phyloP scores from a whole-genome alignment of 2,888 invertebrate genomes.

The Eupelmus urozonus region DNA sequence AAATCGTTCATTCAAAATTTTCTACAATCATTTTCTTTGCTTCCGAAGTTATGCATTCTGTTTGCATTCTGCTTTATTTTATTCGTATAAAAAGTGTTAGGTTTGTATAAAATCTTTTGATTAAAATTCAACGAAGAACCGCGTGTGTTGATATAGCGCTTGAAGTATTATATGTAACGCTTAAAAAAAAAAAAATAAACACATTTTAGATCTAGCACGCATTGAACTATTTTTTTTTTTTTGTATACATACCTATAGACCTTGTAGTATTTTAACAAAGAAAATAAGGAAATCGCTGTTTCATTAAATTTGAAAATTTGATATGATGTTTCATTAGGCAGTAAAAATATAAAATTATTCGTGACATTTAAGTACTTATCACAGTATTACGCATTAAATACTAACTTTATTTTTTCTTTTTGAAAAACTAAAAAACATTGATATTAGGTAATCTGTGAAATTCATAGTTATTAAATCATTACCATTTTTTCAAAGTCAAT shows the following conservation, averaged over 20 bases:
- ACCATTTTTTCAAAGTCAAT: constrained; percentile 39
- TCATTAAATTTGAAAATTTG: constrained; percentile 25
- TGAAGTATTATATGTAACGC: constrained; percentile 18
- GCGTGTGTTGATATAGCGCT: constrained; percentile 17
- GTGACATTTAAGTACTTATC: constrained; percentile 42
- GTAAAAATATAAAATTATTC: constrained; percentile 19
- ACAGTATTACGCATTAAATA: constrained; percentile 38
- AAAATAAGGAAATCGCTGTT: neutral
- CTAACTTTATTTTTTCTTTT: neutral
- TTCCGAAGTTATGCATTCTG: constrained; percentile 32
- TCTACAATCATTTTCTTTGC: constrained; percentile 39
- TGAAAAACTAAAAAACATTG: constrained; percentile 1
- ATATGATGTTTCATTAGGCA: constrained; percentile 32
- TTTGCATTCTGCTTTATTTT: constrained; percentile 29
- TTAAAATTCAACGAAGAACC: constrained; percentile 58
- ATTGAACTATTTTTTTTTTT: constrained; percentile 28
- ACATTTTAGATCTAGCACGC: constrained; percentile 47
- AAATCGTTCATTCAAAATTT: constrained; percentile 52
- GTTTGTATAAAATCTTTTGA: constrained; percentile 67
- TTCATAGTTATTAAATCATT: constrained; percentile 16
- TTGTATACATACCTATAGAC: neutral
- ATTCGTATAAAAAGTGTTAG: constrained; percentile 66
- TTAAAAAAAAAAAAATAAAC: constrained; percentile 16
- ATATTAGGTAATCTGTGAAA: neutral
- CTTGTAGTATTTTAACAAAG: neutral